Percentiles rank a stretch among this genome's conserved stretches.
These are phyloP conservation scores for Patella ulyssiponensis DNA, from an alignment of 2,888 invertebrate genomes.

Conservation along the genomic window DNA sequence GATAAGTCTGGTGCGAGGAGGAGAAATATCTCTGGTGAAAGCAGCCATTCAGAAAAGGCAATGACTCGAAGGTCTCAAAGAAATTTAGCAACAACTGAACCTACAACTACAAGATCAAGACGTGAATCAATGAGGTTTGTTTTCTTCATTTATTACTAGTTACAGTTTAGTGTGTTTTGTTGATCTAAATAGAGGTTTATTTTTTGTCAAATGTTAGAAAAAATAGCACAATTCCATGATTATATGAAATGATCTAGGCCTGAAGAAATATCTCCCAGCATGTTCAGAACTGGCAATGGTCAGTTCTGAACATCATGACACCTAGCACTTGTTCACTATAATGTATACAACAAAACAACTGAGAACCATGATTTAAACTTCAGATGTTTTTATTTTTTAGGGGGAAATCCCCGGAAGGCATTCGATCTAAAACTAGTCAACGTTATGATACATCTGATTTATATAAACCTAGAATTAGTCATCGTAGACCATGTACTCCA, in stretches of 20 bases:
- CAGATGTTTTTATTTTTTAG: not conserved
- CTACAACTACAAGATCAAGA: not conserved
- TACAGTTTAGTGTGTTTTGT: no score
- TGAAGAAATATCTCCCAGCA: no score
- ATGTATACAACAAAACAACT: no score
- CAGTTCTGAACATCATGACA: no score
- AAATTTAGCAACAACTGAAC: slow-evolving; percentile 13
- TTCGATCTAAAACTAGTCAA: slow-evolving; percentile 62
- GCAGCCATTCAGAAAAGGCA: slow-evolving; percentile 25
- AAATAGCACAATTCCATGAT: no score
- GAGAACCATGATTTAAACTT: not conserved
- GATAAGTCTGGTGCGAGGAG: slow-evolving; percentile 6
- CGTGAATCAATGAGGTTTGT: not conserved
- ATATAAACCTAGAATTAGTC: slow-evolving; percentile 78
- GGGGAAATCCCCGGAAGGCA: slow-evolving; percentile 21
- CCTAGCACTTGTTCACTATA: no score
- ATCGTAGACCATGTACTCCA: slow-evolving; percentile 32
- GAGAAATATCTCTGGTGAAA: slow-evolving; percentile 23
- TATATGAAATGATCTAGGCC: no score
- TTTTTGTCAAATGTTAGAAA: no score
- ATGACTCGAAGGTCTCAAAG: slow-evolving; percentile 15
- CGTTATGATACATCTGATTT: slow-evolving; percentile 81
- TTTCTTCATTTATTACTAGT: not conserved
- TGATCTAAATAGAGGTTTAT: no score
- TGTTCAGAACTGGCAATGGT: no score